Percentiles rank a stretch among this genome's conserved stretches.
Evolutionary conservation across 1,140 invertebrate species (phyloP).

Genomic region (Drosophila willistoni): DNA sequence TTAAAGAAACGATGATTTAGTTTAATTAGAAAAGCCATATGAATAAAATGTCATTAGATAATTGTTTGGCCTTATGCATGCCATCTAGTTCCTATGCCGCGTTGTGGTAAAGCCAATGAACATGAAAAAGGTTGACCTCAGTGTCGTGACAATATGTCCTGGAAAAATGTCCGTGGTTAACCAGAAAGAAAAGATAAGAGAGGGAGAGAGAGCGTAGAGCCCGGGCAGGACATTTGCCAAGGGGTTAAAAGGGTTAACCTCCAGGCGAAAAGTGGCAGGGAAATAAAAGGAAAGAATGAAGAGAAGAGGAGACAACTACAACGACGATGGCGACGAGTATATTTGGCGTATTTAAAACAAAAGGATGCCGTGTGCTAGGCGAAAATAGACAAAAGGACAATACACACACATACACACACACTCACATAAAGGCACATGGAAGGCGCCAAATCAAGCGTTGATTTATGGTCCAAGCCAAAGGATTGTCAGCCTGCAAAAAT

Average conservation of each 20-base stretch:
- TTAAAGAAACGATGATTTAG: not conserved
- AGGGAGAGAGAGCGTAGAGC: not conserved
- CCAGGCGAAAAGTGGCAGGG: slow-evolving; percentile 47
- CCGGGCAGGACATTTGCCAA: slow-evolving; percentile 50
- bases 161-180: slow-evolving; percentile 76
- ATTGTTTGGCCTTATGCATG: not conserved
- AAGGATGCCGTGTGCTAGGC: slow-evolving; percentile 71
- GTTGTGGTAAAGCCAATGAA: slow-evolving; percentile 56
- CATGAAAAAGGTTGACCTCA: slow-evolving; percentile 78
- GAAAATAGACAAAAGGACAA: slow-evolving; percentile 69
- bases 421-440: slow-evolving; percentile 46
- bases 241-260: slow-evolving; percentile 77
- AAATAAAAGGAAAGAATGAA: slow-evolving; percentile 33
- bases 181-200: slow-evolving; percentile 40
- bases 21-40: slow-evolving; percentile 9
- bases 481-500: slow-evolving; percentile 51
- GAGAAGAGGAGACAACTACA: slow-evolving; percentile 30
- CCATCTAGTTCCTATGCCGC: not conserved
- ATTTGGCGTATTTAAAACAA: slow-evolving; percentile 78
- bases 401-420: slow-evolving; percentile 10
- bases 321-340: slow-evolving; percentile 58
- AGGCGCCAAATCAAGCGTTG: slow-evolving; percentile 78
- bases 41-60: slow-evolving; percentile 17
- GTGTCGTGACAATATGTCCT: slow-evolving; percentile 74
- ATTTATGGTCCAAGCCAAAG: slow-evolving; percentile 69